phyloP scores from a whole-genome alignment of 2,797 vertebrate species.

The Thalassophryne amazonica region DNA sequence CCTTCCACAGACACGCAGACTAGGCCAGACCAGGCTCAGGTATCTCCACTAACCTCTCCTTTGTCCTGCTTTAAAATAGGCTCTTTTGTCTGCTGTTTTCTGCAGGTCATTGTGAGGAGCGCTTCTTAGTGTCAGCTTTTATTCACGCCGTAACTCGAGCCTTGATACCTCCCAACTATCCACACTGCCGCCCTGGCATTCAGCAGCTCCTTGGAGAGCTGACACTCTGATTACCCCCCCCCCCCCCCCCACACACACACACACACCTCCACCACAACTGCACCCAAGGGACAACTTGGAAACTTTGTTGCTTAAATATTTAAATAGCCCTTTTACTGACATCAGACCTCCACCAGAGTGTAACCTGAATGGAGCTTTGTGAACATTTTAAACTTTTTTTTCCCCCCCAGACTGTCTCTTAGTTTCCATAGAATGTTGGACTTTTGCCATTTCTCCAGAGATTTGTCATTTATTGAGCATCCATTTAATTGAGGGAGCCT shows the following conservation, averaged over 20 bases:
- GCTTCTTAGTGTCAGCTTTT: constrained; percentile 91
- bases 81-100: constrained; percentile 83
- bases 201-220: constrained; percentile 75
- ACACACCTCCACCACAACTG: constrained; percentile 61
- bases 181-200: constrained; percentile 70
- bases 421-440: neutral
- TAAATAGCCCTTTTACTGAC: constrained; percentile 79
- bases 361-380: constrained; percentile 33
- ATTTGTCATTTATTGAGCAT: too few relatives aligned
- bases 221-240: constrained; percentile 68
- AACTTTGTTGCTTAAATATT: constrained; percentile 81
- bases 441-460: too few relatives aligned
- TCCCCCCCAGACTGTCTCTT: constrained; percentile 9
- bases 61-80: constrained; percentile 84
- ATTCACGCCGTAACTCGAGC: constrained; percentile 86
- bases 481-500: too few relatives aligned
- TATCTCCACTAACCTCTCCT: constrained; percentile 82
- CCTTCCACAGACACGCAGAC: constrained; percentile 73
- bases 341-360: constrained; percentile 57
- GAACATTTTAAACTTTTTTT: constrained; percentile 19
- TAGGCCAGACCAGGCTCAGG: constrained; percentile 73
- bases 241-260: neutral
- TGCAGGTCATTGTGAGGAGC: constrained; percentile 86
- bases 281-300: constrained; percentile 74
- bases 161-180: constrained; percentile 77